Evolutionary conservation across 1,140 invertebrate species (phyloP), one percentile per base, ranked within the genome.

Genomic region (Drosophila nasuta): DNA sequence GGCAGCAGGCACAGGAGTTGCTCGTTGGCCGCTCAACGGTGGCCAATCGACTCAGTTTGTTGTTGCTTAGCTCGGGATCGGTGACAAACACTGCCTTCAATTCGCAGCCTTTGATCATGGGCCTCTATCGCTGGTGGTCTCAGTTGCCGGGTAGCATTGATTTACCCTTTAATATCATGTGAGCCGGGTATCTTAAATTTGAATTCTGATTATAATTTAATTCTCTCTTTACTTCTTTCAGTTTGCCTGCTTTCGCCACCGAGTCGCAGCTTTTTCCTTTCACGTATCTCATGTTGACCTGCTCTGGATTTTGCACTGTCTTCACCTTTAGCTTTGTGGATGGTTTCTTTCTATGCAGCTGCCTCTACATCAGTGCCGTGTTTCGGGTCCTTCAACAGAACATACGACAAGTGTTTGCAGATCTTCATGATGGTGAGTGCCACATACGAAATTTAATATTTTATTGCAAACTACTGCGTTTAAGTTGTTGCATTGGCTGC

Each of bases 301-400:
- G 75, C 35, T 91, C 91, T 33, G 82, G 88, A 1, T 64, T 63
- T n/a, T 91, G 91, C 62, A 92, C 91, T 2, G 86, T 91, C 6
- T 90, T 81, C 48, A 77, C 75, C 17, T 91, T 92, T 13, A 91
- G 86, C 62, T 80, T 74, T 28, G 82, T 91, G 28, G 91, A 92
- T 52, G 91, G 91, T 6, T 91, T 91, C 64, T 92, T 91, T 49
- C 49, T 92, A 8, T 92, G 91, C 63, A 74, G 82, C 51, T 92
- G 89, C 65, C 7, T 91, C 43, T 92, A 92, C 52, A 88, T 91
- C 20, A 79, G 86, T 38, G 89, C 78, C 1, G 63, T 88, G 5
- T 92, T 92, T 63, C 81, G 86, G 3, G 64, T 91, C 20, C 51
- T 92, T 43, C 82, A 91, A 66, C 77, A 82, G 60, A 82, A 91